Base-by-base conservation (phyloP, 1,140 invertebrate species). In the Ganaspis sp. region DNA sequence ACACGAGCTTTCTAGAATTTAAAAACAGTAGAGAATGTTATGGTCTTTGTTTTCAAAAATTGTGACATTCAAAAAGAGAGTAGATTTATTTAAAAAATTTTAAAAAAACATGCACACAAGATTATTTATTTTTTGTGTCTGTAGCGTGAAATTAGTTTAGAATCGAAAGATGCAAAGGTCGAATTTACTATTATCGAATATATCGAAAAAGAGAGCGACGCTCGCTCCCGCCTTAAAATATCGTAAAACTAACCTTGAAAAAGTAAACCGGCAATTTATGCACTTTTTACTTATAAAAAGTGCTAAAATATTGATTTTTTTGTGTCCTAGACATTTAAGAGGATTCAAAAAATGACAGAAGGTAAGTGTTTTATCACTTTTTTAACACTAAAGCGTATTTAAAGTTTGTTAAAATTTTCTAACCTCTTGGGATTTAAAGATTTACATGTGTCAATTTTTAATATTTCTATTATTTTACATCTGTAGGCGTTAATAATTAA, bases 261-360 rank as follows among this genome's bases (percentile, higher is more conserved):
- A 64, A 58, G 54, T 15, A 26, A 58, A 29, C 58, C 58, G 26
- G 58, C 23, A 15, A 17, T 64, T 64, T 64, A 64, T 64, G 58
- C 23, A 64, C 15, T 64, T 29, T 29, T n/a, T 5, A 4, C 23
- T 29, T 34, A 4, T 11, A 64, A 64, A 29, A 64, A 64, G 58
- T 64, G 23, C 12, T 64, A 3, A 29, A 64, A 6, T 34, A n/a
- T 64, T 11, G 12, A 29, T 15, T 34, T n/a, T 29, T 11, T 64
- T 29, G 11, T 64, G 23, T 64, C 15, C 2, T 29, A 15, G 8
- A 26, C 23, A 6, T 29, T 29, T 29, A 64, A n/a, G n/a, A n/a
- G 15, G 6, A 29, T 29, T 64, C 19, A 26, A 11, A 64, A 64
- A 64, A 64, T 64, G 58, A 64, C 58, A 15, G 58, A 64, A 34